Conservation (phyloP, 2,888 invertebrate species). For the Schizotus pectinicornis region DNA sequence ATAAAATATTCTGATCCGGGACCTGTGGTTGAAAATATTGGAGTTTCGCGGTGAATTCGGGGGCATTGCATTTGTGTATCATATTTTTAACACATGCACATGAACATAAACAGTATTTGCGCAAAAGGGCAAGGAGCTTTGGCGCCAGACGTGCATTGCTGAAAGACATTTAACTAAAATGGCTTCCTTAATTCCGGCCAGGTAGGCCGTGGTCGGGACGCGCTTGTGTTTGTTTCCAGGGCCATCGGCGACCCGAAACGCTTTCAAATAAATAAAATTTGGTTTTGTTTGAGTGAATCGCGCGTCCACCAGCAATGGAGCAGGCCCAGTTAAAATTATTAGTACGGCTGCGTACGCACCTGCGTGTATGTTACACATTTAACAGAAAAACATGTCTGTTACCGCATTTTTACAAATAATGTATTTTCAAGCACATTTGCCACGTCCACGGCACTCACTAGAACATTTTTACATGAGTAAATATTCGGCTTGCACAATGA, state of each 20-base stretch:
- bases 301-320: constrained; percentile 65
- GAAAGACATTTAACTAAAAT: constrained; percentile 39
- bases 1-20: constrained; percentile 26
- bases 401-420: constrained; percentile 53
- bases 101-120: constrained; percentile 53
- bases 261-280: constrained; percentile 8
- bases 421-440: constrained; percentile 44
- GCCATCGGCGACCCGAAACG: background rate
- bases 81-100: constrained; percentile 52
- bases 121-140: constrained; percentile 51
- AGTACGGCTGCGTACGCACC: constrained; percentile 97
- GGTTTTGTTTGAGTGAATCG: constrained; percentile 52
- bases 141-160: constrained; percentile 48
- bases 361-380: constrained; percentile 72
- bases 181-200: constrained; percentile 43
- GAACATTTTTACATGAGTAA: constrained; percentile 52
- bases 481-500: constrained; percentile 52
- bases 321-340: constrained; percentile 87
- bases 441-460: constrained; percentile 47
- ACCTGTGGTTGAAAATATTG: constrained; percentile 2
- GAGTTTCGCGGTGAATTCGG: constrained; percentile 10
- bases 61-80: constrained; percentile 34
- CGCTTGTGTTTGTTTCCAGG: constrained; percentile 8
- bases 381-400: constrained; percentile 58
- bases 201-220: constrained; percentile 10